A percentile compares a stretch with the other conserved stretches of the same genome.
phyloP scores from a whole-genome alignment of 1,140 invertebrate species.

The Hirudo medicinalis region DNA sequence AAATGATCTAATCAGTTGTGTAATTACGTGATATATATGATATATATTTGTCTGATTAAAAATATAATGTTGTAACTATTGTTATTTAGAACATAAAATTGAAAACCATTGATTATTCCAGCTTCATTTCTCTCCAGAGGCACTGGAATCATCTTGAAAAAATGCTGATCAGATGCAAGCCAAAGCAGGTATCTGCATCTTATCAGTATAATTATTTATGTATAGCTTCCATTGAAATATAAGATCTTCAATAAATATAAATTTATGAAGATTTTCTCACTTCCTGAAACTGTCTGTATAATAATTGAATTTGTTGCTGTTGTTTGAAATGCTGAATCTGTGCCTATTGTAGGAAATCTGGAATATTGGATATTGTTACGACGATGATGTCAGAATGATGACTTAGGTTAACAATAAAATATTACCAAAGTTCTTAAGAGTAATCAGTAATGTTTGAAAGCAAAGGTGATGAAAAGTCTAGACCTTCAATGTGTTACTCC shows the following conservation, averaged over 20 bases:
- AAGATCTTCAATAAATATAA: too few species aligned
- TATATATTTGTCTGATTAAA: too few species aligned
- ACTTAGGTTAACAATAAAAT: not conserved
- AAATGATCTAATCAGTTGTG: too few species aligned
- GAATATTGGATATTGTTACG: not conserved
- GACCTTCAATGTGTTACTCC: not conserved
- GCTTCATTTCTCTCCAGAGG: too few species aligned
- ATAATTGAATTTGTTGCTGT: not conserved
- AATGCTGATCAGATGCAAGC: not conserved
- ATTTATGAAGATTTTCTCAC: not conserved
- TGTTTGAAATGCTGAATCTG: constrained; percentile 4
- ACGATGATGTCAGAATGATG: not conserved
- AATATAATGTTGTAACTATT: too few species aligned
- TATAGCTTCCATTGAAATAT: too few species aligned
- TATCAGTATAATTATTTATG: too few species aligned
- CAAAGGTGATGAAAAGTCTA: not conserved
- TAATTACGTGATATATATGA: too few species aligned
- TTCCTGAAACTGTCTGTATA: constrained; percentile 5
- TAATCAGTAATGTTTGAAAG: not conserved
- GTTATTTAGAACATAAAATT: too few species aligned
- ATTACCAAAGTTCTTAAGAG: not conserved
- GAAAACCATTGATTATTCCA: too few species aligned
- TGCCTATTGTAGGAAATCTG: constrained; percentile 1
- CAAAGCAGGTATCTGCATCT: not conserved
- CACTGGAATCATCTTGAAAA: not conserved